These are phyloP conservation scores for Streptopelia turtur DNA, from an alignment of 2,797 vertebrate species.

Conservation along the genomic window DNA sequence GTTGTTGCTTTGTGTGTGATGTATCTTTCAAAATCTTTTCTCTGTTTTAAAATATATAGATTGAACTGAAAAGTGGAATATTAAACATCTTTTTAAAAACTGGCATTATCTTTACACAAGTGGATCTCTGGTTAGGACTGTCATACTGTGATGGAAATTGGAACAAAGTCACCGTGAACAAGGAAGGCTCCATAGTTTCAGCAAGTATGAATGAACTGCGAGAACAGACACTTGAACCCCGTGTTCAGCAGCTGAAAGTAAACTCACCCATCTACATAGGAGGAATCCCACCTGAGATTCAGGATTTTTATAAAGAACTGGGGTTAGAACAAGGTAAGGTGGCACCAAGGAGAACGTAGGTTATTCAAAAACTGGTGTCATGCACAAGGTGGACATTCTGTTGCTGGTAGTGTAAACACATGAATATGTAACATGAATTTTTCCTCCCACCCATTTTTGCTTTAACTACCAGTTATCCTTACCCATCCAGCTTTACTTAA, in stretches of 20 bases:
- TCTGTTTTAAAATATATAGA: constrained; percentile 74
- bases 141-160: constrained; percentile 90
- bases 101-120: constrained; percentile 74
- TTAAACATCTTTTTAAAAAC: constrained; percentile 82
- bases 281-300: constrained; percentile 83
- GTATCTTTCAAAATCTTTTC: not conserved
- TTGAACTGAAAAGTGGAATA: constrained; percentile 86
- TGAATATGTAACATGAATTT: not conserved
- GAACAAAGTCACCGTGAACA: constrained; percentile 83
- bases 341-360: fast-evolving
- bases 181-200: constrained; percentile 76
- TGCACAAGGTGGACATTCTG: not conserved
- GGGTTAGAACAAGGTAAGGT: constrained; percentile 85
- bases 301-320: constrained; percentile 71
- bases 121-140: constrained; percentile 86
- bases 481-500: not conserved
- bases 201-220: constrained; percentile 79
- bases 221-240: constrained; percentile 65
- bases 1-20: not conserved
- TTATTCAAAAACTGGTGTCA: not conserved
- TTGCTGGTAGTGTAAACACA: not conserved
- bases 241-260: constrained; percentile 71
- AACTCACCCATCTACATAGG: constrained; percentile 87
- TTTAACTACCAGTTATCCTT: not conserved
- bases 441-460: not conserved